Base-by-base conservation (phyloP, 2,888 invertebrate genomes). In the Harmothoe impar region DNA sequence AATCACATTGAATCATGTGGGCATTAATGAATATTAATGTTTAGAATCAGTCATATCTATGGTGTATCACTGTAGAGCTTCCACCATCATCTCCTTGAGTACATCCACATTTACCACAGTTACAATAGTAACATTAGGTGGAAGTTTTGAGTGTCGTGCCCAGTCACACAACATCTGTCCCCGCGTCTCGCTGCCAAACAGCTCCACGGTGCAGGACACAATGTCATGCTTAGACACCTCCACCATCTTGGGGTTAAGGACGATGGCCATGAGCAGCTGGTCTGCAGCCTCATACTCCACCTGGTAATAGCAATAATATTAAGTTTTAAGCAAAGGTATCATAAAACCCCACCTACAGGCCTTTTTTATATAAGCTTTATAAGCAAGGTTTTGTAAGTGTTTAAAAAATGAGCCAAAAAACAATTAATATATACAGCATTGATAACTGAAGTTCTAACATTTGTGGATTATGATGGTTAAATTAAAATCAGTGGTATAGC, bases 251-350 rank as follows among this genome's bases (percentile, higher is more conserved):
- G 54, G 43, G 33, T 85, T 29, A 10, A 90, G n/a, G 23, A 31
- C 23, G n/a, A 78, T 89, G 20, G 91, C 91, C 89, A 89, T 89
- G 29, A 91, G 15, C 0, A 84, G 33, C 29, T 89, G 91, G 43
- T 91, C 91, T 51, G 91, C 91, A 0, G 52, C 89, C 33, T 31
- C 23, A 52, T 89, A 56, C 20, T 81, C 62, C 12, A 17, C n/a
- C n/a, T n/a, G n/a, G n/a, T n/a, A n/a, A n/a, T n/a, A n/a, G 10
- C 25, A 78, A 3, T 35, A 12, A 10, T 20, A n/a, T n/a, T n/a
- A n/a, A n/a, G n/a, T n/a, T n/a, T n/a, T n/a, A n/a, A n/a, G n/a
- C n/a, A n/a, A n/a, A n/a, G n/a, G n/a, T n/a, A n/a, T n/a, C n/a
- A n/a, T n/a, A n/a, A n/a, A n/a, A n/a, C n/a, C n/a, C n/a, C n/a